Base-by-base conservation (phyloP, 2,113 vertebrate genomes). In the Chlorodrepanis virens region DNA sequence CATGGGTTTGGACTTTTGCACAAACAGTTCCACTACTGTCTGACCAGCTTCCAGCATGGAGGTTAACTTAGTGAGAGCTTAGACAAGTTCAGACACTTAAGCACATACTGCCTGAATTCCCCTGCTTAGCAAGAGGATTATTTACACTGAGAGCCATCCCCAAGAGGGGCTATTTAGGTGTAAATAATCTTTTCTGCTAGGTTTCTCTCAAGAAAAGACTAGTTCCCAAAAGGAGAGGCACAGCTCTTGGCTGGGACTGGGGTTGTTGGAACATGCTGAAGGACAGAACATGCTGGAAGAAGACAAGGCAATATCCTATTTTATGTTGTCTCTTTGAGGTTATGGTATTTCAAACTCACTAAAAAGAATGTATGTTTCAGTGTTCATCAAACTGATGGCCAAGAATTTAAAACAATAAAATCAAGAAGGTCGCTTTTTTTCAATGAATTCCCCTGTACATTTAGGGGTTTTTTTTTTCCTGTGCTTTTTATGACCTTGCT, bases 51-150 rank as follows among this genome's bases (percentile, higher is more conserved):
- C 42, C 37, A 84, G 52, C 27, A 22, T 1, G 2, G 44, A 84
- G 24, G 23, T 57, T 64, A 69, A 90, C 24, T 64, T 69, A 21
- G 29, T n/a, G 29, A 35, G 68, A 86, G 27, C 39, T 83, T 84
- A 84, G 75, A 85, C 49, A 87, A 79, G 81, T 71, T 67, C 84
- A 89, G 77, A 63, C 56, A 47, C 42, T 68, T 70, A 82, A 63
- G 63, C 17, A 59, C 31, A n/a, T 25, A 23, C 14, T 72, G 69
- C 61, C 69, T 87, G 64, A 87, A 81, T 68, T 83, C 60, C 47
- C 42, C 56, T 60, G 1, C 81, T 82, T 84, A 79, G 10, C 12
- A 52, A 83, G 64, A 28, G 37, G 29, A 70, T 74, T 77, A 49
- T 81, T 45, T 87, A 75, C 64, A 77, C 37, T 25, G 47, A 88